Evolutionary conservation across 2,797 vertebrate genomes (phyloP).

Genomic region (Dryobates pubescens): DNA sequence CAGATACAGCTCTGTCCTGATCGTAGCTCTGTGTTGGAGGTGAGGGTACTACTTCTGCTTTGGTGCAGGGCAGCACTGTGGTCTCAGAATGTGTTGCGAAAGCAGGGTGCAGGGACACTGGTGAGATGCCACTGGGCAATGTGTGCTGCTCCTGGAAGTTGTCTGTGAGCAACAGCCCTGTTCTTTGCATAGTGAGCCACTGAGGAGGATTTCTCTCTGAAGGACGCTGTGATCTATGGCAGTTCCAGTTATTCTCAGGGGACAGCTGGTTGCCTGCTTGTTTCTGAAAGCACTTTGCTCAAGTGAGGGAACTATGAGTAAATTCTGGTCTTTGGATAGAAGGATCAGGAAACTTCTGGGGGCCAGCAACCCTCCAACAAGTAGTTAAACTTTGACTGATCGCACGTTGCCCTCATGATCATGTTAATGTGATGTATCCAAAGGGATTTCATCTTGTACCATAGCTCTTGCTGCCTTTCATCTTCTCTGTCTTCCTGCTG

Average conservation of each 20-base stretch:
- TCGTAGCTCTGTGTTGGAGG: background rate
- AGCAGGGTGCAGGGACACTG: background rate
- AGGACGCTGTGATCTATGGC: background rate
- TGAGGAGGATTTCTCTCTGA: background rate
- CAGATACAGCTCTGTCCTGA: too few species aligned
- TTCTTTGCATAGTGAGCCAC: background rate
- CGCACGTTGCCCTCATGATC: background rate
- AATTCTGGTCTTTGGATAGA: background rate
- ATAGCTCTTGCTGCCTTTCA: conserved; percentile 2
- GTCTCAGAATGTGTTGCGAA: background rate
- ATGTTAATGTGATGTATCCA: background rate
- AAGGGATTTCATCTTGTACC: conserved; percentile 18
- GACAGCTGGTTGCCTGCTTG: background rate
- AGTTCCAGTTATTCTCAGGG: background rate
- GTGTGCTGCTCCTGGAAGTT: background rate
- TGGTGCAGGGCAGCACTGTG: accelerated
- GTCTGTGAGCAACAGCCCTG: background rate
- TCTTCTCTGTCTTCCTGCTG: conserved; percentile 5
- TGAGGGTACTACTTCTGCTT: background rate
- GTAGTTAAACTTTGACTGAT: background rate
- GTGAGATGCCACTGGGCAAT: background rate
- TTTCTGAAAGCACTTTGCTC: background rate
- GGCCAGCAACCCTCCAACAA: background rate
- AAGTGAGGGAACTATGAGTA: background rate
- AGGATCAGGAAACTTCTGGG: background rate